A percentile compares a stretch with the other conserved stretches of the same genome.
Evolutionary conservation across 2,797 vertebrate species (phyloP).

Genomic region (Gila robusta): DNA sequence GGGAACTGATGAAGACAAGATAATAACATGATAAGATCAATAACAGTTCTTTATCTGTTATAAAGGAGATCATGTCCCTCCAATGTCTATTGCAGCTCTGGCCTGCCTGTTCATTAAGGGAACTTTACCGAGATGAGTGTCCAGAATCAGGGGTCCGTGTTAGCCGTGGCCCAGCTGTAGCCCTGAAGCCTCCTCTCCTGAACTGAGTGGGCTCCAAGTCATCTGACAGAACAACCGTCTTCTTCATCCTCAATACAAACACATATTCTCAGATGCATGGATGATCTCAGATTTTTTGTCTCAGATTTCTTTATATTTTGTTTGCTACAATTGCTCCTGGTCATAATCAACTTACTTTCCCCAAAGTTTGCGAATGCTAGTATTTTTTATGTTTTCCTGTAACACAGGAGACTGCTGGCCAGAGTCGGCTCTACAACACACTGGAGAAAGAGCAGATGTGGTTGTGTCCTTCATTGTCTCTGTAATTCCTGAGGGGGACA

Average conservation of each 20-base stretch:
- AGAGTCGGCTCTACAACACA: conserved; percentile 81
- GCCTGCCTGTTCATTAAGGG: background rate
- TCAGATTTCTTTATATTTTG: background rate
- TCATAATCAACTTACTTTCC: conserved; percentile 88
- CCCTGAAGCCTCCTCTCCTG: conserved; percentile 91
- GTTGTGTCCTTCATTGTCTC: conserved; percentile 80
- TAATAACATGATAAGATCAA: background rate
- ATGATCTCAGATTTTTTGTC: background rate
- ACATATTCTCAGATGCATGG: background rate
- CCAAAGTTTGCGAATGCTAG: conserved; percentile 95
- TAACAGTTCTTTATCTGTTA: background rate
- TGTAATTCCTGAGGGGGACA: conserved; percentile 78
- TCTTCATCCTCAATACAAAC: conserved; percentile 80
- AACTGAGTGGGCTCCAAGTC: conserved; percentile 87
- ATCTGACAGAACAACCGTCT: conserved; percentile 88
- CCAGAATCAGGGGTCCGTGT: conserved; percentile 88
- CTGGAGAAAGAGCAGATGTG: conserved; percentile 80
- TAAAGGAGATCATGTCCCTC: background rate
- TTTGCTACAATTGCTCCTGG: background rate
- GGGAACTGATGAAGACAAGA: conserved; percentile 81
- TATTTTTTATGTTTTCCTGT: conserved; percentile 90
- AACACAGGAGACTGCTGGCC: conserved; percentile 84
- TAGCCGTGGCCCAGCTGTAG: conserved; percentile 93
- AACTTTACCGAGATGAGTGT: conserved; percentile 71
- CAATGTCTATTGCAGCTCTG: background rate